phyloP scores from a whole-genome alignment of 2,113 vertebrate species.

The Sphyrna mokarran region DNA sequence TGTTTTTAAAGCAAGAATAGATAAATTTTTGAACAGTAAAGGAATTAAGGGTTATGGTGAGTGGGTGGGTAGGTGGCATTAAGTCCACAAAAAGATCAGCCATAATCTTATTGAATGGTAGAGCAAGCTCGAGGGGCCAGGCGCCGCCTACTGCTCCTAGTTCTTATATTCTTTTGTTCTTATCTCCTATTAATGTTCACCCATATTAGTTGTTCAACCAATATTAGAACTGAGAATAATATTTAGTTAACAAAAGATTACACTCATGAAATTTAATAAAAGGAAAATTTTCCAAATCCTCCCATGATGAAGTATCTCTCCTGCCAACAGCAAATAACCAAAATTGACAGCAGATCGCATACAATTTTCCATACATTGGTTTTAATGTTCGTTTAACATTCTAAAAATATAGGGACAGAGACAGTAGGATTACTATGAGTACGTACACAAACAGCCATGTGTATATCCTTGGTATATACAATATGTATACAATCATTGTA shows the following conservation, averaged over 20 bases:
- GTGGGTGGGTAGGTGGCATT: too few species aligned
- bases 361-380: background rate
- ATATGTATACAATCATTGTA: background rate
- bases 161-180: too few species aligned
- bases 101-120: too few species aligned
- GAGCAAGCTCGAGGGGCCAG: too few species aligned
- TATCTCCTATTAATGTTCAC: background rate
- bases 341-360: background rate
- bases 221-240: background rate
- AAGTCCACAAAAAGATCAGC: too few species aligned
- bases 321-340: background rate
- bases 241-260: background rate
- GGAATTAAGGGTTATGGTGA: too few species aligned
- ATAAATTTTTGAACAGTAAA: too few species aligned
- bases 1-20: too few species aligned
- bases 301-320: background rate
- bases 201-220: background rate
- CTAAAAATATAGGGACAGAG: background rate
- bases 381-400: background rate
- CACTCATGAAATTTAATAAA: background rate
- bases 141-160: too few species aligned
- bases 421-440: background rate
- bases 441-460: background rate
- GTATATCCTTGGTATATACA: too few species aligned
- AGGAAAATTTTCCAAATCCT: background rate